Conservation (phyloP, 2,113 vertebrate genomes). For the Ammodramus savannarum region DNA sequence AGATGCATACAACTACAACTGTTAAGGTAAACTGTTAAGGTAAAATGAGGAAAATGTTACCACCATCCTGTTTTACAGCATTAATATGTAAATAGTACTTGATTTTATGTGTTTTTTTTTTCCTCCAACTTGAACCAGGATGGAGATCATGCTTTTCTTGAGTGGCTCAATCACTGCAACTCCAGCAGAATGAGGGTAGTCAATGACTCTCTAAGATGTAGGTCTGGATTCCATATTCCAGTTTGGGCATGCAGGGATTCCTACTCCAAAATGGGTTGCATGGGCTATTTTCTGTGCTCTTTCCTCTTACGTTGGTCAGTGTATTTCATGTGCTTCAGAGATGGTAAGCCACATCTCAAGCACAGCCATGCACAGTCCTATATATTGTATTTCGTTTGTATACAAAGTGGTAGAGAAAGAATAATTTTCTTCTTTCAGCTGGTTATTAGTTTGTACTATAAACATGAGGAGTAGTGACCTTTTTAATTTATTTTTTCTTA, state of each 20-base stretch:
- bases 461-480: conserved; percentile 15
- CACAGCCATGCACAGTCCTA: background rate
- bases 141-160: background rate
- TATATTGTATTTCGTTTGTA: background rate
- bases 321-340: background rate
- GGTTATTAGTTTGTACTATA: conserved; percentile 3
- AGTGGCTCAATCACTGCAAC: background rate
- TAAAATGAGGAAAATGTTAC: background rate
- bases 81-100: background rate
- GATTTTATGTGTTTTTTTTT: background rate
- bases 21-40: background rate
- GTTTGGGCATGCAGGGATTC: background rate
- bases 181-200: background rate
- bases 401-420: background rate
- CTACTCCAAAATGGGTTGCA: background rate
- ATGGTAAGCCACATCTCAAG: background rate
- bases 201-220: background rate
- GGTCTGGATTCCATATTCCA: background rate
- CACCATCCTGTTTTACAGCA: background rate
- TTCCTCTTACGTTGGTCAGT: background rate
- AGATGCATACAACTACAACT: background rate
- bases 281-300: background rate
- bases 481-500: conserved; percentile 51
- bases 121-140: background rate
- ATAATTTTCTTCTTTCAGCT: conserved; percentile 25